Conservation (phyloP, 2,113 vertebrate genomes). For the Tenrec ecaudatus region DNA sequence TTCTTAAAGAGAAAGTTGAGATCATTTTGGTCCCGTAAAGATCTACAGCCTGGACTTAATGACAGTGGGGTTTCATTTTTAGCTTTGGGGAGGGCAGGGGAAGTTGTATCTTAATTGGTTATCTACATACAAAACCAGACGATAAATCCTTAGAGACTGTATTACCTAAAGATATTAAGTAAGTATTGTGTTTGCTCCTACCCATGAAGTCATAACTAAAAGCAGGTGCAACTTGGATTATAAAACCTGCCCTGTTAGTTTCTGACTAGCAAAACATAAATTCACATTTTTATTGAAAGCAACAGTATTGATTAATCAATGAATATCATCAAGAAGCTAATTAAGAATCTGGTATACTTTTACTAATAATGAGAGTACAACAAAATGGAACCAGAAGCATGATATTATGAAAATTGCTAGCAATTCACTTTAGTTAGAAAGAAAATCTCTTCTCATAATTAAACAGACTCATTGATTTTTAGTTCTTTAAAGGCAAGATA, state of each 20-base stretch:
- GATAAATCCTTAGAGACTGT: neutral
- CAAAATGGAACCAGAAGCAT: slow-evolving; percentile 48
- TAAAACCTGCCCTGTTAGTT: slow-evolving; percentile 20
- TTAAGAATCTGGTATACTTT: slow-evolving; percentile 43
- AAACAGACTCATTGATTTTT: slow-evolving; percentile 3
- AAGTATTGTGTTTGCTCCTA: neutral
- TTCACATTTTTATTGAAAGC: slow-evolving; percentile 27
- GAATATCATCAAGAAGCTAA: slow-evolving; percentile 29
- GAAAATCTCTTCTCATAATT: slow-evolving; percentile 28
- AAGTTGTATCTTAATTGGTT: slow-evolving; percentile 7
- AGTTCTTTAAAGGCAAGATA: slow-evolving; percentile 48
- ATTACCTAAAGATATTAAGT: slow-evolving; percentile 33
- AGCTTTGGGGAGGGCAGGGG: no score
- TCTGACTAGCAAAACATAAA: slow-evolving; percentile 32
- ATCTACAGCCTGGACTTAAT: no score
- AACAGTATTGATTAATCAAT: slow-evolving; percentile 51
- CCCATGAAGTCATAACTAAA: neutral
- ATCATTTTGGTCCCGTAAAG: no score
- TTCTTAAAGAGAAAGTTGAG: no score
- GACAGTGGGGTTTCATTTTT: no score
- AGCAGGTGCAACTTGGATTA: slow-evolving; percentile 47
- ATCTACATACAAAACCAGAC: neutral
- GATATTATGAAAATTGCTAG: slow-evolving; percentile 49
- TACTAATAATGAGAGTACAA: slow-evolving; percentile 20
- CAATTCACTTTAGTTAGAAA: neutral